These are phyloP conservation scores for Napeogenes sylphis DNA, from an alignment of 2,888 invertebrate genomes.

Conservation along the genomic window DNA sequence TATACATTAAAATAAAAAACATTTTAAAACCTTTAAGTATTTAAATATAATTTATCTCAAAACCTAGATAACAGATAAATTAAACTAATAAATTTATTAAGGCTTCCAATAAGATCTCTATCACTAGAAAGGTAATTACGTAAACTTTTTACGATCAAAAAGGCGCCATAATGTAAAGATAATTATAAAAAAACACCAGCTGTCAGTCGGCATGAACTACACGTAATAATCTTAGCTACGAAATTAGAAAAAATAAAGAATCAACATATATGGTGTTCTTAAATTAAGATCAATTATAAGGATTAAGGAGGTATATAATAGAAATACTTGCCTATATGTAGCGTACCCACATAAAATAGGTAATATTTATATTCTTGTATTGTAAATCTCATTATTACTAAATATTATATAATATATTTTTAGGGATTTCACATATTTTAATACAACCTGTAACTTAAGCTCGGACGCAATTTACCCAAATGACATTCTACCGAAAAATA, in stretches of 20 bases:
- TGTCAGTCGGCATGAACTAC: slow-evolving; percentile 33
- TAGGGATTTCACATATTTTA: neutral
- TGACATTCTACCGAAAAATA: slow-evolving; percentile 54
- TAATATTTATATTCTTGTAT: neutral
- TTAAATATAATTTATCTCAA: too few species aligned
- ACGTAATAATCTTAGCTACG: slow-evolving; percentile 35
- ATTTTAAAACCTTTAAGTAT: too few species aligned
- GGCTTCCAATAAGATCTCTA: slow-evolving; percentile 1
- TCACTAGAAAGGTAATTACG: neutral
- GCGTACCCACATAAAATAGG: neutral
- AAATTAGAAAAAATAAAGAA: slow-evolving; percentile 28
- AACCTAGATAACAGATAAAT: neutral
- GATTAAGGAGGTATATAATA: neutral
- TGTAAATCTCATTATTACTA: too few species aligned
- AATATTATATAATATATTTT: too few species aligned
- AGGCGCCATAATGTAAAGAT: slow-evolving; percentile 7
- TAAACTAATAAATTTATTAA: slow-evolving; percentile 5
- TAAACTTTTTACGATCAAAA: slow-evolving; percentile 4
- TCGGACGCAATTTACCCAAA: slow-evolving; percentile 49
- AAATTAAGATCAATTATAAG: neutral
- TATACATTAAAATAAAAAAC: too few species aligned
- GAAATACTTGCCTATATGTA: neutral
- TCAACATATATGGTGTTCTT: slow-evolving; percentile 20
- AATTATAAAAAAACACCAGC: slow-evolving; percentile 29
- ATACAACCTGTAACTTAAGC: slow-evolving; percentile 30